Percentiles rank a stretch among this genome's conserved stretches.
Conservation (phyloP, 2,888 invertebrate species). For the Falcaria lacertinaria region DNA sequence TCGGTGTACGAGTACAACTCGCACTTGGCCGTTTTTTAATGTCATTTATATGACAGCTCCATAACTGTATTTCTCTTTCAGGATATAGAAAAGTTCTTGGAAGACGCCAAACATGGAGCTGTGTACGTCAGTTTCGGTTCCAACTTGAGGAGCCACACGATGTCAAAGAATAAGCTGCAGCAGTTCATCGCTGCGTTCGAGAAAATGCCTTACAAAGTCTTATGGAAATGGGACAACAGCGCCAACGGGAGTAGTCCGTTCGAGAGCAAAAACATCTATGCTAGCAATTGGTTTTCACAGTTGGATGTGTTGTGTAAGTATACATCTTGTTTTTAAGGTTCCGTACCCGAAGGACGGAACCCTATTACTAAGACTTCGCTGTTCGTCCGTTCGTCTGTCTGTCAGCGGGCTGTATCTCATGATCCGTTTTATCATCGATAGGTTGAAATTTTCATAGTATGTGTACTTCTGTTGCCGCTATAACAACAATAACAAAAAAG, state of each 20-base stretch:
- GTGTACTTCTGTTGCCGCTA: no score
- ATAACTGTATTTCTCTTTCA: constrained; percentile 33
- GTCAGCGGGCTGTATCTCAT: no score
- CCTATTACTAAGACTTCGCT: no score
- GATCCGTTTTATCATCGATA: no score
- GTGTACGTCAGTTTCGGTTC: constrained; percentile 88
- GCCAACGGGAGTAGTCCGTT: constrained; percentile 74
- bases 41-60: no score
- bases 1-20: no score
- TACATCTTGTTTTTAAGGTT: no score
- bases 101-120: constrained; percentile 80
- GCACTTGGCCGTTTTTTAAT: no score
- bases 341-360: no score
- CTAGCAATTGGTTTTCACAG: constrained; percentile 83
- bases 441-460: no score
- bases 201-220: constrained; percentile 81
- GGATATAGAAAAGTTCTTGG: constrained; percentile 81
- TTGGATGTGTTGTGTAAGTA: constrained; percentile 83
- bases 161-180: constrained; percentile 77
- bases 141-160: constrained; percentile 81
- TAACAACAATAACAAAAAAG: no score
- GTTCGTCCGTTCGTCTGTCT: no score
- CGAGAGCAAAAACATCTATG: constrained; percentile 79
- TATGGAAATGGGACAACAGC: constrained; percentile 90
- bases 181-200: constrained; percentile 81